These are phyloP conservation scores for Paradoxurus hermaphroditus DNA, from an alignment of 2,113 vertebrate genomes.

Conservation along the genomic window DNA sequence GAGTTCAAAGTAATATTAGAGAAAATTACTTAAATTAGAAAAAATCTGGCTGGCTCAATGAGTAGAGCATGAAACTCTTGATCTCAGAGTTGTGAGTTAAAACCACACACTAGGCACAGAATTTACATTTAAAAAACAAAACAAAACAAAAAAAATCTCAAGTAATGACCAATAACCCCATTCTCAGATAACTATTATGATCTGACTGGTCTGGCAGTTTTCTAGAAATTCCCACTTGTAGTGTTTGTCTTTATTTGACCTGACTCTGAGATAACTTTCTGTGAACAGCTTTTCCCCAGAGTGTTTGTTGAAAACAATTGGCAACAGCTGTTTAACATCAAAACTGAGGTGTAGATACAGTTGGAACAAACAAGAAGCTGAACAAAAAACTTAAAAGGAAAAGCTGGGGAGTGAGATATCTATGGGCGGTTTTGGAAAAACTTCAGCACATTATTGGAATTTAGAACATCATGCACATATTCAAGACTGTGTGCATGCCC, in stretches of 20 bases:
- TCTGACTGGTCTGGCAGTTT: background rate
- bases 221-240: background rate
- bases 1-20: background rate
- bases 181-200: background rate
- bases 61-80: background rate
- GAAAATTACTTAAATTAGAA: background rate
- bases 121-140: background rate
- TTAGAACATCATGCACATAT: background rate
- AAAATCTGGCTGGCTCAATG: background rate
- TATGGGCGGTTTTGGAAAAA: background rate
- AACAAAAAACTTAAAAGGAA: background rate
- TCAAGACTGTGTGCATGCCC: background rate
- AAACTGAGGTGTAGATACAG: background rate
- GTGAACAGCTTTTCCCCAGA: background rate
- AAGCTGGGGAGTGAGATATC: background rate
- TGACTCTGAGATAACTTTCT: background rate
- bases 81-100: background rate
- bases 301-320: background rate
- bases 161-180: background rate
- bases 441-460: background rate
- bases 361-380: background rate
- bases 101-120: background rate
- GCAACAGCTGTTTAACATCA: background rate
- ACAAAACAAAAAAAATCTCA: background rate
- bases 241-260: background rate